Evolutionary conservation across 2,113 vertebrate genomes (phyloP).

Genomic region (Cepphus grylle): DNA sequence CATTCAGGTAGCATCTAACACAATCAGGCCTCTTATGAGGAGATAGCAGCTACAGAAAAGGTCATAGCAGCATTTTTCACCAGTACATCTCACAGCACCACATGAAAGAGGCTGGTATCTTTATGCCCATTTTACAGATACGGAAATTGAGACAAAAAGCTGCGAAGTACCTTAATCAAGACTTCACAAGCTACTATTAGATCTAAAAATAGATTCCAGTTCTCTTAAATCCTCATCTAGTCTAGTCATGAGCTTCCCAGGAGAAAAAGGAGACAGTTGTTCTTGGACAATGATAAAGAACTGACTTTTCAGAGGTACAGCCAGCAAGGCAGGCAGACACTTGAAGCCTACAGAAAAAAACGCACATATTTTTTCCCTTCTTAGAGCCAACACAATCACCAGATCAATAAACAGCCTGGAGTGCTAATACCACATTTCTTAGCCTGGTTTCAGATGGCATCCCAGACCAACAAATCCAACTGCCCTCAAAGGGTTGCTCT

Average conservation of each 20-base stretch:
- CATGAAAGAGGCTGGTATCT: neutral
- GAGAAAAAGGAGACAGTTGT: neutral
- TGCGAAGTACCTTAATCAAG: neutral
- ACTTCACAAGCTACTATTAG: neutral
- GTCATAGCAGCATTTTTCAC: conserved; percentile 6
- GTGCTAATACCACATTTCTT: neutral
- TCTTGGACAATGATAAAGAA: neutral
- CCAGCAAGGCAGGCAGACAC: neutral
- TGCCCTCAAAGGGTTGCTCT: neutral
- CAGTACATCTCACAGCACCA: neutral
- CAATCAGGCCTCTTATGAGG: neutral
- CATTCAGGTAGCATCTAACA: conserved; percentile 5
- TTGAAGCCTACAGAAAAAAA: neutral
- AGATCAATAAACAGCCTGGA: conserved; percentile 22
- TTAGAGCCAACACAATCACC: neutral
- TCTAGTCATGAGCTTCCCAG: neutral
- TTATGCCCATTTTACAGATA: neutral
- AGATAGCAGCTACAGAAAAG: neutral
- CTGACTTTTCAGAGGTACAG: neutral
- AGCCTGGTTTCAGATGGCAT: neutral
- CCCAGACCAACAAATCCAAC: neutral
- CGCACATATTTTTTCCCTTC: neutral
- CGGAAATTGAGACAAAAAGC: neutral
- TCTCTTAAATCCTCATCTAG: neutral
- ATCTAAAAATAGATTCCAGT: neutral